Evolutionary conservation across 1,140 invertebrate genomes (phyloP).

Genomic region (Papilio polytes): DNA sequence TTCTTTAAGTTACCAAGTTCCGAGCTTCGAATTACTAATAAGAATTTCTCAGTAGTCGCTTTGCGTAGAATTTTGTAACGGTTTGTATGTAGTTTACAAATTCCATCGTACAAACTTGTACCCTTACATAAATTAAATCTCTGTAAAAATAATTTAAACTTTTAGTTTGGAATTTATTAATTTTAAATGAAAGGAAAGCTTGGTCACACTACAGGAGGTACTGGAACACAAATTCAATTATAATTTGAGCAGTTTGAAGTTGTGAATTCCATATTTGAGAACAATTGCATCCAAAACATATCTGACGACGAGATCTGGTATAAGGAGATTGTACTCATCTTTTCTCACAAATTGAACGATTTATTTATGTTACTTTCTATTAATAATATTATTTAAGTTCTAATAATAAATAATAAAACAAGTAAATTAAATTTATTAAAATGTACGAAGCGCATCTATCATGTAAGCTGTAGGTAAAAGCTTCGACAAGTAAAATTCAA

Average conservation of each 20-base stretch:
- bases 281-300: too few relatives aligned
- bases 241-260: background rate
- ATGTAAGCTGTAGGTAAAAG: background rate
- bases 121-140: background rate
- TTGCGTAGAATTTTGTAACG: slow-evolving; percentile 9
- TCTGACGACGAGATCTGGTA: background rate
- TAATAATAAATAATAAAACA: background rate
- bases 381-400: too few relatives aligned
- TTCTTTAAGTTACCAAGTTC: slow-evolving; percentile 29
- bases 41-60: slow-evolving; percentile 8
- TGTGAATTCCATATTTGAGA: background rate
- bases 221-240: background rate
- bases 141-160: background rate
- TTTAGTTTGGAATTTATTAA: background rate
- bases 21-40: slow-evolving; percentile 29
- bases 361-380: background rate
- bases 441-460: background rate
- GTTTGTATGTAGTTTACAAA: background rate
- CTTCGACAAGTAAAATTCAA: slow-evolving; percentile 18
- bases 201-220: background rate
- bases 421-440: background rate
- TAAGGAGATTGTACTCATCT: background rate
- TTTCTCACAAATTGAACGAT: background rate
- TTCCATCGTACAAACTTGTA: background rate
- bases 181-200: background rate